Evolutionary conservation across 2,888 invertebrate species (phyloP).

Genomic region (Lymantria monacha): DNA sequence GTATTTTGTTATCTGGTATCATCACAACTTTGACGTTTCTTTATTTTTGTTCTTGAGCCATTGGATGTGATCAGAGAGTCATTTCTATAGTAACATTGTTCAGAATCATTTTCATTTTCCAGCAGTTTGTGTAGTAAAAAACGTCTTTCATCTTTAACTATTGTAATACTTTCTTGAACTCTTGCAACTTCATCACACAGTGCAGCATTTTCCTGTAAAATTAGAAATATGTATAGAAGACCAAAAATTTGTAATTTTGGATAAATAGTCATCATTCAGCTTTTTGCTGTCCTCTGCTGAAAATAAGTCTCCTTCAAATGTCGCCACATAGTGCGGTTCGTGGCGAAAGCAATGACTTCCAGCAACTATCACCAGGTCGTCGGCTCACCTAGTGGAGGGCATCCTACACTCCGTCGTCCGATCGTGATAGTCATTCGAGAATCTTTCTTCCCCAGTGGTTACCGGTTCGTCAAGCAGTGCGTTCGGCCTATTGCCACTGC

Average conservation of each 20-base stretch:
- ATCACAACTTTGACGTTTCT: constrained; percentile 57
- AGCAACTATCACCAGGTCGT: no score
- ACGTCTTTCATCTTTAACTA: constrained; percentile 91
- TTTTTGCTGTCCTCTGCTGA: neutral
- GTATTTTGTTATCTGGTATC: constrained; percentile 39
- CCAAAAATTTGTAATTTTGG: neutral
- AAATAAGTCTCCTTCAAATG: no score
- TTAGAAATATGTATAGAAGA: neutral
- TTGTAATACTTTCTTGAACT: constrained; percentile 90
- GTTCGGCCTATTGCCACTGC: no score
- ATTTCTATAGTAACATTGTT: constrained; percentile 47
- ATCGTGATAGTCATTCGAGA: no score
- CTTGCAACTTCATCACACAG: constrained; percentile 94
- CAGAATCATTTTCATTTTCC: constrained; percentile 83
- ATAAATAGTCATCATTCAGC: no score
- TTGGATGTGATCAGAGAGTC: constrained; percentile 46
- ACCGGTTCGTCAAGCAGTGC: no score
- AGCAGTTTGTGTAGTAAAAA: constrained; percentile 89
- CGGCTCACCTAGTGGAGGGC: no score
- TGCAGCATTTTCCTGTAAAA: constrained; percentile 89
- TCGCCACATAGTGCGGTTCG: neutral
- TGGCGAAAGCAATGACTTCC: no score
- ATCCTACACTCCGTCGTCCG: no score
- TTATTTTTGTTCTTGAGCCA: constrained; percentile 57
- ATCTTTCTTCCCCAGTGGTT: no score